These are phyloP conservation scores for Oenanthe melanoleuca DNA, from an alignment of 2,113 vertebrate species.

Conservation along the genomic window DNA sequence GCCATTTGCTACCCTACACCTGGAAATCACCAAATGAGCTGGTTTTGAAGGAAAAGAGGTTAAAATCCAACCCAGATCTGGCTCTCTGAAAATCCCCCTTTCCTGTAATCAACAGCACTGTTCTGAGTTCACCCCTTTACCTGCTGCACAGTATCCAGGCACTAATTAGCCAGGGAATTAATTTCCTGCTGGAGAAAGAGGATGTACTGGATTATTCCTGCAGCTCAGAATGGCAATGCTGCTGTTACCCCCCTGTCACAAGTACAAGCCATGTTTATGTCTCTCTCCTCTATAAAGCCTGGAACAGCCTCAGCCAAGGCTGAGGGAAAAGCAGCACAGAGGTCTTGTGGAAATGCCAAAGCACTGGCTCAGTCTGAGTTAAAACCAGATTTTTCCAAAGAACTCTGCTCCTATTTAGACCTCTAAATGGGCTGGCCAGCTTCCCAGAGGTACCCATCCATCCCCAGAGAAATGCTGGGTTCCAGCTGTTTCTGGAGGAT, in stretches of 20 bases:
- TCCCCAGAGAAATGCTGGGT: neutral
- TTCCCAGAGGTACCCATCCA: conserved; percentile 18
- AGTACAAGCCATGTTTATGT: neutral
- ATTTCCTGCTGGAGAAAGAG: neutral
- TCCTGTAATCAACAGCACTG: neutral
- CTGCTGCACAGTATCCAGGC: neutral
- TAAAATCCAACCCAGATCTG: neutral
- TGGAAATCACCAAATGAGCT: neutral
- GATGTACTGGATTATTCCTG: neutral
- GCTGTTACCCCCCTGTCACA: neutral
- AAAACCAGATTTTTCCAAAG: conserved; percentile 8
- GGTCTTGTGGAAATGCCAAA: neutral
- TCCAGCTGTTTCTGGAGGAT: neutral
- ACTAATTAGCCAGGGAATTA: neutral
- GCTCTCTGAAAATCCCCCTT: neutral
- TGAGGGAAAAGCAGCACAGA: neutral
- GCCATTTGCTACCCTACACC: neutral
- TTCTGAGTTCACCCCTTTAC: neutral
- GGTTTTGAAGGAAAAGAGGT: neutral
- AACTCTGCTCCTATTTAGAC: neutral
- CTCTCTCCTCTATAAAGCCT: neutral
- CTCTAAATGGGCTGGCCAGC: neutral
- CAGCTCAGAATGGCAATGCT: neutral
- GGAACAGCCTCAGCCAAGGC: neutral
- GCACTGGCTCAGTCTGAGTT: neutral